Evolutionary conservation across 2,113 vertebrate species (phyloP), one percentile per base, ranked within the genome.

Genomic region (Otus sunia): DNA sequence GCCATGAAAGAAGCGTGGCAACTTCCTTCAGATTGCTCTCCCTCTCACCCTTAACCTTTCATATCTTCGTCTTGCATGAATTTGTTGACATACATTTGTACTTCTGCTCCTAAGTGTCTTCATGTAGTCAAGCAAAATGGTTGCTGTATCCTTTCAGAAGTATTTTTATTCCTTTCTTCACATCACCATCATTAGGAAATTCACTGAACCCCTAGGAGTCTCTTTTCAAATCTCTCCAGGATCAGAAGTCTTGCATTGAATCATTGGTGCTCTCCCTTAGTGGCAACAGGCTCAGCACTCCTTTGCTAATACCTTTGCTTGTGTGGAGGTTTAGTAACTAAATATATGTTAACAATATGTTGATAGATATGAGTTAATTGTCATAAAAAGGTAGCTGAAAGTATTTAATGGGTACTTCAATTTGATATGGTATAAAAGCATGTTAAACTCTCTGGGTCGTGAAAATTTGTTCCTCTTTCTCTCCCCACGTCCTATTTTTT

Each of bases 401-500:
- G 4, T 83, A 62, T 69, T 76, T 69, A 62, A 30, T 53, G 34
- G 23, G 30, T 71, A 47, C 12, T 58, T 77, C 22, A 52, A 4
- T 71, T 34, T 88, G 7, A 11, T 49, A 25, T 12, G 5, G 15
- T 66, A 10, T 56, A 53, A 88, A 90, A 86, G 30, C 20, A 19
- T 11, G 20, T 63, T 78, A 63, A 85, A 59, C 9, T 82, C 26
- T 49, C 32, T 74, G 14, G 30, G 19, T 59, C 1, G 0, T 59
- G 26, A 60, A 73, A 59, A 72, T 55, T 30, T 86, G 19, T 68
- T 93, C 58, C 22, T 89, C 26, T 12, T 94, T 53, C 32, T 79
- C 19, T 47, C 19, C 39, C 15, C 12, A 32, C 0, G 0, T 27
- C 30, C 39, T 55, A 9, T 30, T 75, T 74, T 88, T n/a, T 14